Evolutionary conservation across 1,140 invertebrate genomes (phyloP).

Genomic region (Anoplophora glabripennis): DNA sequence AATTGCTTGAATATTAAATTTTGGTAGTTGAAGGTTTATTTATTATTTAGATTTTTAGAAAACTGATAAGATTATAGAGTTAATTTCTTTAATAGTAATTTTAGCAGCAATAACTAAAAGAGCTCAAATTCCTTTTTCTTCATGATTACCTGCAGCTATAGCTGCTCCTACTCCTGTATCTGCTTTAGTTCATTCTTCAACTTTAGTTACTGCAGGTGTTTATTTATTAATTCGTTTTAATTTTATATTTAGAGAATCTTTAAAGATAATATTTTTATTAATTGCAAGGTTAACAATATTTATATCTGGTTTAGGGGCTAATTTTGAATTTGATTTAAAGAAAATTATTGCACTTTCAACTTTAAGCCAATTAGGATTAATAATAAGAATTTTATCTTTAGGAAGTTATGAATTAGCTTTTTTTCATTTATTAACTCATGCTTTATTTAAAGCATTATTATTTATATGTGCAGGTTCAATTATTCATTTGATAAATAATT

Average conservation of each 20-base stretch:
- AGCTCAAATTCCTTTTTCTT: conserved; percentile 70
- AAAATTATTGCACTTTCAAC: conserved; percentile 72
- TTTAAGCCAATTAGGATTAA: conserved; percentile 67
- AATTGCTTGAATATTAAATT: conserved; percentile 58
- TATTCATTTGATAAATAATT: conserved; percentile 60
- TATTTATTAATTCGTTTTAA: conserved; percentile 68
- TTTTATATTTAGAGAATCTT: conserved; percentile 43
- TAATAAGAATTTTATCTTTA: conserved; percentile 59
- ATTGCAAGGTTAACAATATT: conserved; percentile 58
- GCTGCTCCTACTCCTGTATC: conserved; percentile 68
- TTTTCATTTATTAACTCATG: conserved; percentile 63
- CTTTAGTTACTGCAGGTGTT: conserved; percentile 68
- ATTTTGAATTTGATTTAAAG: conserved; percentile 65
- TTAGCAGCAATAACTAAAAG: conserved; percentile 67
- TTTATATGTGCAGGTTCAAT: conserved; percentile 60
- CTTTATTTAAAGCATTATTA: conserved; percentile 63
- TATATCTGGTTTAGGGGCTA: conserved; percentile 57
- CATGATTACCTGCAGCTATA: conserved; percentile 67
- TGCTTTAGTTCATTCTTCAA: conserved; percentile 72
- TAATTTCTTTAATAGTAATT: conserved; percentile 53
- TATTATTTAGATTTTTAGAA: conserved; percentile 52
- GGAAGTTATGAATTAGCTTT: conserved; percentile 52
- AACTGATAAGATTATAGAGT: conserved; percentile 47
- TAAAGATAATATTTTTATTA: conserved; percentile 41
- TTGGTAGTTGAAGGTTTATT: conserved; percentile 54